Conservation (phyloP, 1,140 invertebrate genomes). For the Wiebesia pumilae region DNA sequence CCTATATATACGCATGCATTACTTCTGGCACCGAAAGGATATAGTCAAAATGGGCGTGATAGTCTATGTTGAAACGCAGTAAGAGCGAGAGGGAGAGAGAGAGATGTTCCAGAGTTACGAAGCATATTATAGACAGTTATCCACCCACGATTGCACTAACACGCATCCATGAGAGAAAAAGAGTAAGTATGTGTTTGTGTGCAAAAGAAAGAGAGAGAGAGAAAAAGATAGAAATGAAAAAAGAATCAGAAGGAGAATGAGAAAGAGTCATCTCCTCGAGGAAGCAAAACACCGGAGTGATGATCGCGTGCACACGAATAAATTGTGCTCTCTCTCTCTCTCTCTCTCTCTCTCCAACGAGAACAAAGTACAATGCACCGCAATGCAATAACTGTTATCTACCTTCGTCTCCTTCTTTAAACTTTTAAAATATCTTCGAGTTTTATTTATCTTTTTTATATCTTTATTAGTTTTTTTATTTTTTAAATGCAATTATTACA, state of each 20-base stretch:
- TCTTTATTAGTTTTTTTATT: constrained; percentile 44
- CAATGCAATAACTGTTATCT: constrained; percentile 54
- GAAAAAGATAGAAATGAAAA: constrained; percentile 4
- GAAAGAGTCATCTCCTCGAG: constrained; percentile 38
- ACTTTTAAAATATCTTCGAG: constrained; percentile 2
- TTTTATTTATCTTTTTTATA: constrained; percentile 21
- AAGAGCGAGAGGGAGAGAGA: constrained; percentile 30
- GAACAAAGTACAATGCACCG: constrained; percentile 52
- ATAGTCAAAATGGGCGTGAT: constrained; percentile 53
- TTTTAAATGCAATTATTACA: constrained; percentile 23
- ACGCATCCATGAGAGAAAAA: background rate
- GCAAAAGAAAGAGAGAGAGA: background rate
- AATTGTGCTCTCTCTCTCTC: constrained; percentile 47
- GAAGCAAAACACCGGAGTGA: constrained; percentile 42
- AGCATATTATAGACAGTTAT: constrained; percentile 64
- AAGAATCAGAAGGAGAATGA: constrained; percentile 27
- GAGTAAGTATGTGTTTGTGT: background rate
- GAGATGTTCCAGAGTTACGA: constrained; percentile 56
- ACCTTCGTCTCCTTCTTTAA: constrained; percentile 12
- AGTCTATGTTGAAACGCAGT: constrained; percentile 13
- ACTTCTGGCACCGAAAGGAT: constrained; percentile 49
- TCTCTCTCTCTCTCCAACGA: constrained; percentile 1
- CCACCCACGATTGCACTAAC: constrained; percentile 55
- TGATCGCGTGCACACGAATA: constrained; percentile 53
- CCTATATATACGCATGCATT: constrained; percentile 11